Conservation (phyloP, 1,140 invertebrate genomes). For the Halesus radiatus region DNA sequence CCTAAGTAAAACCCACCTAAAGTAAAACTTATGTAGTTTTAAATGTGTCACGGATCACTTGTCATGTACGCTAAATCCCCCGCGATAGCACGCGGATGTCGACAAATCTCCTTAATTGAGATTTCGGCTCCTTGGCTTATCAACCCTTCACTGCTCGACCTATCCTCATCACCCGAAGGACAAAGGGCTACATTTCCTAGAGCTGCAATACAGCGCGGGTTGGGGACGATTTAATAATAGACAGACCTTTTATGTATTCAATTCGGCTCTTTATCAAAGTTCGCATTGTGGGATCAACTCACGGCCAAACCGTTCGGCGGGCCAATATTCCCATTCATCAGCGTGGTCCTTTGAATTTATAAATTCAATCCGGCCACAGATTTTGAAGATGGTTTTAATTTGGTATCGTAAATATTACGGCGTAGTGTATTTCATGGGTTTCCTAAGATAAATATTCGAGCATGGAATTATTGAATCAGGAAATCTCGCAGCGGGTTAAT, state of each 20-base stretch:
- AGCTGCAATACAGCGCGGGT: conserved; percentile 3
- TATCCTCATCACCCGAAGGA: conserved; percentile 13
- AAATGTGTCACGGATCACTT: no score
- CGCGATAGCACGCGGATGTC: not conserved
- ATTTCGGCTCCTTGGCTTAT: not conserved
- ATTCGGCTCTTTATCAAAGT: conserved; percentile 30
- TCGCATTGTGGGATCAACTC: conserved; percentile 14
- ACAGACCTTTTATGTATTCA: conserved; percentile 26
- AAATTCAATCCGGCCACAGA: conserved; percentile 1
- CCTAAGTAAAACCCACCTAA: no score
- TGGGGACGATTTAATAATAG: conserved; percentile 21
- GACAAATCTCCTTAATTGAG: not conserved
- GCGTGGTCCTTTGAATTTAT: not conserved
- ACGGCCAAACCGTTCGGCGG: not conserved
- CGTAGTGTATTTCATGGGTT: no score
- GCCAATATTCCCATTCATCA: conserved; percentile 26
- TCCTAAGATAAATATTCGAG: no score
- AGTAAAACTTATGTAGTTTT: no score
- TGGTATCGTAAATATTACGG: no score
- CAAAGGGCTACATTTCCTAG: conserved; percentile 3
- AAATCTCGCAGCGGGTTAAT: no score
- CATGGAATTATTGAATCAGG: no score
- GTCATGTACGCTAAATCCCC: not conserved
- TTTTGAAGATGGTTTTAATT: not conserved
- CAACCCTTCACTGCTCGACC: not conserved